phyloP scores from a whole-genome alignment of 2,888 invertebrate genomes.

The Laothoe populi region DNA sequence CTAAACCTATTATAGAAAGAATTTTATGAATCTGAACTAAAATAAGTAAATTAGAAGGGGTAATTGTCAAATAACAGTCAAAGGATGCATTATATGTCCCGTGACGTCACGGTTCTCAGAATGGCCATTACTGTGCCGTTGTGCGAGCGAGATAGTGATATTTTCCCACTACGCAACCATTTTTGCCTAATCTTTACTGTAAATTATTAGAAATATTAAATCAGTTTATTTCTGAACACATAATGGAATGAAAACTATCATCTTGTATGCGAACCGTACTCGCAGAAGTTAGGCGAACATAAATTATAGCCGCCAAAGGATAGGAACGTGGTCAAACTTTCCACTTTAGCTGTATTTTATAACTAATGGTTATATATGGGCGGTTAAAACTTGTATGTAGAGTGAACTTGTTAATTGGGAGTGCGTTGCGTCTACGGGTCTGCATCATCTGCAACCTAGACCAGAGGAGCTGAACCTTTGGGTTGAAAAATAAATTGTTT shows the following conservation, averaged over 20 bases:
- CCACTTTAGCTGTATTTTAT: constrained; percentile 82
- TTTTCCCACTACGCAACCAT: too few species aligned
- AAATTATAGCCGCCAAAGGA: constrained; percentile 82
- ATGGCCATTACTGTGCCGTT: too few species aligned
- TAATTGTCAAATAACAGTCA: too few species aligned
- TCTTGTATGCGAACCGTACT: constrained; percentile 56
- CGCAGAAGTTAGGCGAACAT: constrained; percentile 74
- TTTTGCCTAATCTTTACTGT: too few species aligned
- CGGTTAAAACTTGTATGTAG: constrained; percentile 67
- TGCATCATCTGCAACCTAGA: constrained; percentile 26
- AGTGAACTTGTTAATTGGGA: constrained; percentile 73
- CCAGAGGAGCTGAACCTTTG: neutral
- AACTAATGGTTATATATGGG: constrained; percentile 79
- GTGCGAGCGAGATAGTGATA: too few species aligned
- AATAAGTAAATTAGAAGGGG: too few species aligned
- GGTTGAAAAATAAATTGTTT: too few species aligned
- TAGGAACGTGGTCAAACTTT: constrained; percentile 80
- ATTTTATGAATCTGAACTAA: too few species aligned
- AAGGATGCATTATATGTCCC: too few species aligned
- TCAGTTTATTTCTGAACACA: constrained; percentile 1
- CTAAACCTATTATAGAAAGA: too few species aligned
- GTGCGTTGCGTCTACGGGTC: constrained; percentile 65
- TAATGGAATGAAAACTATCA: constrained; percentile 13
- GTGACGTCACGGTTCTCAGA: too few species aligned
- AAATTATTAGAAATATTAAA: too few species aligned